These are phyloP conservation scores for Enhydra lutris DNA, from an alignment of 2,113 vertebrate species.

Conservation along the genomic window DNA sequence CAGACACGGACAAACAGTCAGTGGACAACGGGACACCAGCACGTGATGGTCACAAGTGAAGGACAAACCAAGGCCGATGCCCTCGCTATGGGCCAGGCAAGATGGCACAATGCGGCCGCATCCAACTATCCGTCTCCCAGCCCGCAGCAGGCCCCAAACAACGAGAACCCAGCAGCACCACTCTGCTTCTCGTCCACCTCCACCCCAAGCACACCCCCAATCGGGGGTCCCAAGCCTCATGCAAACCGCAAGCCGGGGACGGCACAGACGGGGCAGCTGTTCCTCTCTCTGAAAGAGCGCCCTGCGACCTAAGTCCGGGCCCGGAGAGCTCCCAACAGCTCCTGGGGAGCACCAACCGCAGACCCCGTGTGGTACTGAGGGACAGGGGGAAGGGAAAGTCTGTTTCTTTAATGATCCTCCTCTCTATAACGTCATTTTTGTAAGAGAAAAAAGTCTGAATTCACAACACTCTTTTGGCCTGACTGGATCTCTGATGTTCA, in stretches of 20 bases:
- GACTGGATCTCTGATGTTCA: background rate
- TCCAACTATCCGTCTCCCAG: fast-evolving
- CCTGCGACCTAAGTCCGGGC: background rate
- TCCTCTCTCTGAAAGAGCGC: background rate
- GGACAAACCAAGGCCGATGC: fast-evolving
- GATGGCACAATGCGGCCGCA: fast-evolving
- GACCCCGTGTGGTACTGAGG: fast-evolving
- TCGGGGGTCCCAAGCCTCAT: background rate
- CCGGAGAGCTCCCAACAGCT: too few relatives aligned
- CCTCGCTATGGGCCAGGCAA: fast-evolving
- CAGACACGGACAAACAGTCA: fast-evolving
- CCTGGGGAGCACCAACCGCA: fast-evolving
- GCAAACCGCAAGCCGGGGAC: background rate
- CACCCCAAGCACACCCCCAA: too few relatives aligned
- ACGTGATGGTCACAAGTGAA: fast-evolving
- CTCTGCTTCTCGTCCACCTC: fast-evolving
- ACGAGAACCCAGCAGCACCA: background rate
- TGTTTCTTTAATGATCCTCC: background rate
- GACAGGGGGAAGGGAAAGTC: fast-evolving
- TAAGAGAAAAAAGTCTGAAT: background rate
- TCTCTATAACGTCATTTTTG: background rate
- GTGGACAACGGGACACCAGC: fast-evolving
- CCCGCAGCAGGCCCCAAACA: background rate
- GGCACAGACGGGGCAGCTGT: fast-evolving
- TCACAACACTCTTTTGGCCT: background rate